Evolutionary conservation across 2,888 invertebrate species (phyloP), one percentile per base, ranked within the genome.

Genomic region (Amphipoea lucens): DNA sequence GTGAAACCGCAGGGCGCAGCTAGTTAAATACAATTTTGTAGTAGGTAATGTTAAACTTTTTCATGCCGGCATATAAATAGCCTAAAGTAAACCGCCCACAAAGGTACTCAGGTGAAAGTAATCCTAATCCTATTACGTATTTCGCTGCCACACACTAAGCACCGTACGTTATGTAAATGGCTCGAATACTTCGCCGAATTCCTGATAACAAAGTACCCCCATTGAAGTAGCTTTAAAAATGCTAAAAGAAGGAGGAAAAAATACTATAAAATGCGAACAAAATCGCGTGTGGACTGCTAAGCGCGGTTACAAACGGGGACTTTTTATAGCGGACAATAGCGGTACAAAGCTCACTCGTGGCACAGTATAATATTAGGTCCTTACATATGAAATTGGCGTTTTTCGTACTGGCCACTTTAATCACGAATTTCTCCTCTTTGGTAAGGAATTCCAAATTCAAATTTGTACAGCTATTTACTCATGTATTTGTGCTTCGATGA

Each of bases 101-200:
- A 74, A 75, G 36, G 36, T 23, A 60, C 0, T 74, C 48, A 66
- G n/a, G 82, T 67, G n/a, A 67, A 76, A 83, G 65, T 74, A 74
- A 79, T 66, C 74, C 54, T 60, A 67, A 82, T 60, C 67, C 60
- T 14, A 76, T 82, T 60, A 76, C 17, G 45, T 54, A 80, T 83
- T 83, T 42, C n/a, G 74, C 42, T 20, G 42, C n/a, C 67, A 45
- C 29, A 75, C 66, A 83, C 14, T n/a, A 67, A 45, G 60, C 62
- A 82, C 76, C 76, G 80, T 68, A 62, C 12, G 14, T 45, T 80
- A 83, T 80, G 83, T 76, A 82, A 79, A 82, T 76, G 5, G 29
- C 7, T 36, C 14, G 42, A 75, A 51, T 67, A 20, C 66, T 67
- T n/a, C 76, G 67, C 6, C 4, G 67, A 76, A 82, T 54, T 36